A percentile compares a stretch with the other conserved stretches of the same genome.
phyloP scores from a whole-genome alignment of 2,113 vertebrate species.

The Saguinus midas region DNA sequence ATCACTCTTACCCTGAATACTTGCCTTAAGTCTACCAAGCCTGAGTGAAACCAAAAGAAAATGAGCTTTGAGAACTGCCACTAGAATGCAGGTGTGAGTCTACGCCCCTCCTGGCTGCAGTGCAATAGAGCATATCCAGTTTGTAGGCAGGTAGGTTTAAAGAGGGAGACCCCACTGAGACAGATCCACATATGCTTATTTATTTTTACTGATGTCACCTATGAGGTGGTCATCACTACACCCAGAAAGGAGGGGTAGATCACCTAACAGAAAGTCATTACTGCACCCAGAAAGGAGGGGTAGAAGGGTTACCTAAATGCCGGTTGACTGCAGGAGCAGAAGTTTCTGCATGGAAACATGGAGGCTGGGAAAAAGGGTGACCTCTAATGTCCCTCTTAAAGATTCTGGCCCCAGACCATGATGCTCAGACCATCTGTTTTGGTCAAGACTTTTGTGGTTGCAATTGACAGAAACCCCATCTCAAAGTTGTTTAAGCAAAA shows the following conservation, averaged over 20 bases:
- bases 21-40: not conserved
- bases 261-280: not conserved
- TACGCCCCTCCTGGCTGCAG: not conserved
- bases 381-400: not conserved
- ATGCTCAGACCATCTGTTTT: not conserved
- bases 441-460: not conserved
- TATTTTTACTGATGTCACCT: not conserved
- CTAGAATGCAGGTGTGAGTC: not conserved
- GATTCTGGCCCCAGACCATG: not conserved
- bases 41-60: not conserved
- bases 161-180: not conserved
- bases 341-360: not conserved
- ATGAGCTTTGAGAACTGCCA: not conserved
- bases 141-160: not conserved
- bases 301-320: not conserved
- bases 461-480: not conserved
- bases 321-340: rapidly evolving
- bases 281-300: not conserved
- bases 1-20: not conserved
- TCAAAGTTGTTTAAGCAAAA: not conserved
- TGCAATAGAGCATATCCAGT: too few species aligned
- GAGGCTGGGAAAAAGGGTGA: not conserved
- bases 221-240: not conserved
- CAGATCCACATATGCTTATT: not conserved
- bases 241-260: not conserved